These are phyloP conservation scores for Theropithecus gelada DNA, from an alignment of 2,113 vertebrate genomes.

Conservation along the genomic window DNA sequence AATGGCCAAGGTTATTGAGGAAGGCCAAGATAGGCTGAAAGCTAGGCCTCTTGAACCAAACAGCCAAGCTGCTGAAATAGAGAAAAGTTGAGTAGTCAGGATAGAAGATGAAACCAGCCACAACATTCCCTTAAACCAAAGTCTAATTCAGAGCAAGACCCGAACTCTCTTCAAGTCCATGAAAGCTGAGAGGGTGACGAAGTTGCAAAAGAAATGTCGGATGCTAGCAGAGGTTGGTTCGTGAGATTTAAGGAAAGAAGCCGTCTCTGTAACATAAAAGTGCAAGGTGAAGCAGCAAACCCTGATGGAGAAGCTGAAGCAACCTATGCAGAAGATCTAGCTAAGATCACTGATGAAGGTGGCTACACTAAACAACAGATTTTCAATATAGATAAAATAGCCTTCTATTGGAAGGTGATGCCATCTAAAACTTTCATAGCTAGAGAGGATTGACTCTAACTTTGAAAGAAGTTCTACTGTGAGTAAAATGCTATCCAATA, in stretches of 20 bases:
- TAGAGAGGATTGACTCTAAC: background rate
- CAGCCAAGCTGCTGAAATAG: background rate
- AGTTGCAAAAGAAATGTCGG: background rate
- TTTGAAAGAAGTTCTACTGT: background rate
- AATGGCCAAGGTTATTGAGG: background rate
- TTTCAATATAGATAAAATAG: background rate
- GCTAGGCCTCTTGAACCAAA: background rate
- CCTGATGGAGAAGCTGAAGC: background rate
- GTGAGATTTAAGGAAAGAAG: background rate
- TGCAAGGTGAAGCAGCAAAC: background rate
- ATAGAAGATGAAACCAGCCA: background rate
- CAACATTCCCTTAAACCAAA: background rate
- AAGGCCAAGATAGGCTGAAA: background rate
- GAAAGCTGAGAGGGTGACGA: background rate
- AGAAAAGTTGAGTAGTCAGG: background rate
- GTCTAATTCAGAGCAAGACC: background rate
- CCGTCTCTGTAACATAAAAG: background rate
- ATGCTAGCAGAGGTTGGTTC: background rate
- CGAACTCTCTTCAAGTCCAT: background rate
- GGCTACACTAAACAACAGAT: background rate
- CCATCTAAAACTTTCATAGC: background rate
- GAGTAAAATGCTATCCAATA: background rate
- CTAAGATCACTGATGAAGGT: background rate
- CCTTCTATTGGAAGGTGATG: background rate
- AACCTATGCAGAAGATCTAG: background rate